A percentile compares a stretch with the other conserved stretches of the same genome.
Evolutionary conservation across 1,140 invertebrate genomes (phyloP).

Genomic region (Dysdera silvatica): DNA sequence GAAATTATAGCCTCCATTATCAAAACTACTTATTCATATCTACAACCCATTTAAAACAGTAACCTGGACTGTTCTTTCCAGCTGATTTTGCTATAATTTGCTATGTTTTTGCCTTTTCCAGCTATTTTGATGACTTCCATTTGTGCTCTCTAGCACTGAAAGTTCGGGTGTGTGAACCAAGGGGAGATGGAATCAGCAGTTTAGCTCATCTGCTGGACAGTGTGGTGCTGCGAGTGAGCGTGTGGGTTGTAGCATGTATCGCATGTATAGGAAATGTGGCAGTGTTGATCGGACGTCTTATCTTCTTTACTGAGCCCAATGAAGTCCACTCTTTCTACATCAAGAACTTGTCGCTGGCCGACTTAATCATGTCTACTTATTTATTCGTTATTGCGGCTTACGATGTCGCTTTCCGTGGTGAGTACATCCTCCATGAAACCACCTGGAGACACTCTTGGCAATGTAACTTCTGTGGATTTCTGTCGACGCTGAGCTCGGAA

Average conservation of each 20-base stretch:
- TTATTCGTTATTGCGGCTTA: conserved; percentile 60
- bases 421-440: conserved; percentile 54
- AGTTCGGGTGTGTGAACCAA: conserved; percentile 52
- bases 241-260: conserved; percentile 61
- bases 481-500: conserved; percentile 41
- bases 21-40: not conserved
- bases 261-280: conserved; percentile 56
- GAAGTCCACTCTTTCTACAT: conserved; percentile 52
- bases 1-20: no score
- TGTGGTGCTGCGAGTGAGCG: conserved; percentile 52
- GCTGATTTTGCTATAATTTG: not conserved
- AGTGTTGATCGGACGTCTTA: conserved; percentile 57
- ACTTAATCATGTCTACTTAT: conserved; percentile 70
- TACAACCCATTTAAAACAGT: not conserved
- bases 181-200: conserved; percentile 57
- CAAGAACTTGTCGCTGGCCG: conserved; percentile 66
- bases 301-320: conserved; percentile 46
- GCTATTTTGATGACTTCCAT: conserved; percentile 60
- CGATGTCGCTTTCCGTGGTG: conserved; percentile 55
- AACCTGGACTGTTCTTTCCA: not conserved
- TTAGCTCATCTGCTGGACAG: conserved; percentile 56
- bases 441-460: conserved; percentile 59
- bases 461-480: conserved; percentile 60
- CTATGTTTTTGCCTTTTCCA: conserved; percentile 38
- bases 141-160: conserved; percentile 57